A percentile compares a stretch with the other conserved stretches of the same genome.
Evolutionary conservation across 2,888 invertebrate genomes (phyloP).

Genomic region (Caenorhabditis sp.): DNA sequence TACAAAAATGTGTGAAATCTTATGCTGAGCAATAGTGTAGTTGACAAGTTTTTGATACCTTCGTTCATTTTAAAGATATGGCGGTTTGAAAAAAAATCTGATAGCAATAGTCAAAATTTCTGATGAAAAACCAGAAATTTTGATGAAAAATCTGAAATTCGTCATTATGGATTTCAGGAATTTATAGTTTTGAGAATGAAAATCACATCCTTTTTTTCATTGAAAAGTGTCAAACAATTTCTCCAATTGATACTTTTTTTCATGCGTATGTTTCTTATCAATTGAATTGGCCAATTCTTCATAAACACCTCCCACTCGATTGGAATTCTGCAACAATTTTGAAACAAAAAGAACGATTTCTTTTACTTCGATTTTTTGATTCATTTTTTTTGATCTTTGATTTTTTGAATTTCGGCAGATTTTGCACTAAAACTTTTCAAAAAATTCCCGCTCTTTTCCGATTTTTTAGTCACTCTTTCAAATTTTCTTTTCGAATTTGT

Average conservation of each 20-base stretch:
- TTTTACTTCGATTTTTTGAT: conserved; percentile 31
- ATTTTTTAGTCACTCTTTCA: neutral
- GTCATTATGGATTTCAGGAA: too few species aligned
- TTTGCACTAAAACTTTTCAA: neutral
- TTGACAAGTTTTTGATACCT: conserved; percentile 2
- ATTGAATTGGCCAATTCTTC: neutral
- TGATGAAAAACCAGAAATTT: too few species aligned
- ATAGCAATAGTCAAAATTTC: too few species aligned
- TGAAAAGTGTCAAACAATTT: neutral
- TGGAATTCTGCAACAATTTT: neutral
- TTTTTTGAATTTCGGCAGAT: neutral
- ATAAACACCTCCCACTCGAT: neutral
- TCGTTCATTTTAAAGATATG: too few species aligned
- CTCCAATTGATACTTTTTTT: conserved; percentile 6
- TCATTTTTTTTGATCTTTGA: neutral
- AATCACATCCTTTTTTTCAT: neutral
- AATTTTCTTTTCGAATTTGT: too few species aligned
- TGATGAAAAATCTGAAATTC: too few species aligned
- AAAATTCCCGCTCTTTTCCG: neutral
- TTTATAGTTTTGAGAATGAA: too few species aligned
- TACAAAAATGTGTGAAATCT: too few species aligned
- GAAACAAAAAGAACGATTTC: conserved; percentile 19
- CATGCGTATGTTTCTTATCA: neutral
- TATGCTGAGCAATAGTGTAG: too few species aligned
- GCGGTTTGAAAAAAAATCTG: conserved; percentile 1